phyloP scores from a whole-genome alignment of 1,140 invertebrate genomes.

The Mylabris phalerata region DNA sequence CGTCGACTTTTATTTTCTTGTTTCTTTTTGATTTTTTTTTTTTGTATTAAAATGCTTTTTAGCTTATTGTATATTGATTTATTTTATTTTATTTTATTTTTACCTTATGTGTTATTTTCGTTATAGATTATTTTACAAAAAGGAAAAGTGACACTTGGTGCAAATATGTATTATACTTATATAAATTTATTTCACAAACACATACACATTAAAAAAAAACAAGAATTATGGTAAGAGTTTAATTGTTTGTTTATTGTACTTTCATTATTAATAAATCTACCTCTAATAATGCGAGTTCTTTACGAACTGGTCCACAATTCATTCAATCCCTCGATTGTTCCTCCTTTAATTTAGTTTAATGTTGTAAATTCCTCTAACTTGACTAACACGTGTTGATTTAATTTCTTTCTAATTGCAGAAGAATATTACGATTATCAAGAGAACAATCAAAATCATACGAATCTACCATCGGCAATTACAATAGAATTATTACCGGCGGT shows the following conservation, averaged over 20 bases:
- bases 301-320: not conserved
- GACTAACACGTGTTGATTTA: too few species aligned
- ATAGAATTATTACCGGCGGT: conserved; percentile 28
- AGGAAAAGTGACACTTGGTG: conserved; percentile 19
- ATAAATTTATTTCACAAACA: conserved; percentile 28
- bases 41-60: conserved; percentile 15
- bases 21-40: conserved; percentile 8
- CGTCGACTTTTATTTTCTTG: too few species aligned
- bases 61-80: conserved; percentile 9
- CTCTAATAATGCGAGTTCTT: conserved; percentile 29
- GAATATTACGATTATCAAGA: conserved; percentile 33
- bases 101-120: conserved; percentile 20
- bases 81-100: conserved; percentile 11
- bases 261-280: conserved; percentile 43
- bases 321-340: not conserved
- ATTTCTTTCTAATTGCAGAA: conserved; percentile 25
- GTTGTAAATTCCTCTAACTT: too few species aligned
- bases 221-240: conserved; percentile 26
- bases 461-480: conserved; percentile 34
- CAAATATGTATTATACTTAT: conserved; percentile 28
- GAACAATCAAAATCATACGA: conserved; percentile 39
- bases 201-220: too few species aligned
- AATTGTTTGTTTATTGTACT: conserved; percentile 37
- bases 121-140: conserved; percentile 25
- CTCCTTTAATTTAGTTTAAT: too few species aligned